Percentiles rank a stretch among this genome's conserved stretches.
Conservation (phyloP, 92 coral and sea anemone genomes). For the Heliopora coerulea region DNA sequence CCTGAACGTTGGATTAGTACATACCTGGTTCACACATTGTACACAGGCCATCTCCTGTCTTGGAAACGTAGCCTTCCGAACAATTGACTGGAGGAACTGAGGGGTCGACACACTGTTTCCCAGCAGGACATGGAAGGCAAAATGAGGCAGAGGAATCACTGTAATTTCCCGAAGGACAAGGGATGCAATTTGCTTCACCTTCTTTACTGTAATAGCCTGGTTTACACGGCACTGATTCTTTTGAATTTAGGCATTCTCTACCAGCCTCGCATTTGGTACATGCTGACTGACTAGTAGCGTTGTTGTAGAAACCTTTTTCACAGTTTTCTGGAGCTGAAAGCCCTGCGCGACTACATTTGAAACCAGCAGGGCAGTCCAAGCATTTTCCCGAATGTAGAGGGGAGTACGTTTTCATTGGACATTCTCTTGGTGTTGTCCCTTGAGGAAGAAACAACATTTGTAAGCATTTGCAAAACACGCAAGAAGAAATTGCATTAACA, state of each 20-base stretch:
- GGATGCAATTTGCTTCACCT: slow-evolving; percentile 76
- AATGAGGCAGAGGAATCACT: slow-evolving; percentile 71
- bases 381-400: slow-evolving; percentile 60
- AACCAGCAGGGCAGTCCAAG: slow-evolving; percentile 69
- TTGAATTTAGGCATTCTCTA: slow-evolving; percentile 68
- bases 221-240: slow-evolving; percentile 73
- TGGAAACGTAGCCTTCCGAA: slow-evolving; percentile 75
- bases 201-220: slow-evolving; percentile 82
- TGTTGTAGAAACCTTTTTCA: slow-evolving; percentile 79
- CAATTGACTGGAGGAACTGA: slow-evolving; percentile 82
- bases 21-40: slow-evolving; percentile 66
- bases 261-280: slow-evolving; percentile 92
- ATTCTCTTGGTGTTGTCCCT: slow-evolving; percentile 59
- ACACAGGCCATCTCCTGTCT: slow-evolving; percentile 69
- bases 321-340: slow-evolving; percentile 81
- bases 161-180: slow-evolving; percentile 69
- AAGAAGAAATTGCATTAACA: too few relatives aligned
- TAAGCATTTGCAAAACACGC: too few relatives aligned
- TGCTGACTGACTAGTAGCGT: slow-evolving; percentile 64
- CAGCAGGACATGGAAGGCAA: slow-evolving; percentile 88
- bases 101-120: slow-evolving; percentile 79
- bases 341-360: slow-evolving; percentile 68
- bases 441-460: background rate
- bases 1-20: too few relatives aligned
- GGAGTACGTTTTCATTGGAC: slow-evolving; percentile 66